Percentiles rank a stretch among this genome's conserved stretches.
phyloP scores from a whole-genome alignment of 2,113 vertebrate genomes.

The Tylochromis polylepis region DNA sequence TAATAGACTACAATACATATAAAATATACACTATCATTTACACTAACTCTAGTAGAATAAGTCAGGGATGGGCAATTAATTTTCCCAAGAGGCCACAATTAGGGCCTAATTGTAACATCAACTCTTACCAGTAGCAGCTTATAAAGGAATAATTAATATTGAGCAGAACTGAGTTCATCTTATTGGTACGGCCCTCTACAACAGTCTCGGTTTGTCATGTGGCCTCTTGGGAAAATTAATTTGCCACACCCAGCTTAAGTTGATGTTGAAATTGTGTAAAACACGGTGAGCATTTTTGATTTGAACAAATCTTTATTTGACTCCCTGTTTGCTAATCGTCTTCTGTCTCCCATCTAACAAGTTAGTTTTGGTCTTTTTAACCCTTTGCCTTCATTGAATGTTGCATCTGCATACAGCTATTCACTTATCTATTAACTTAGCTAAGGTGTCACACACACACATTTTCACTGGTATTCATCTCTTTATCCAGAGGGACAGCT shows the following conservation, averaged over 20 bases:
- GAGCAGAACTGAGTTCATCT: background rate
- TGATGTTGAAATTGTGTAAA: background rate
- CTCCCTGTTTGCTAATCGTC: background rate
- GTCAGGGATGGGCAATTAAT: background rate
- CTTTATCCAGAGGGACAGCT: slow-evolving; percentile 29
- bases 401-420: background rate
- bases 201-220: background rate
- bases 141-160: background rate
- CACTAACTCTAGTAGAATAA: background rate
- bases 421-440: background rate
- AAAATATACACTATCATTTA: background rate
- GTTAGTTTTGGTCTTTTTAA: background rate
- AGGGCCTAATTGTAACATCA: background rate
- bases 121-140: background rate
- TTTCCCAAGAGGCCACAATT: background rate
- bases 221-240: background rate
- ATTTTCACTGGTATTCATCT: slow-evolving; percentile 23
- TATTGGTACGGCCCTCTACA: background rate
- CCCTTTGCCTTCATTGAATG: background rate
- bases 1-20: too few relatives aligned
- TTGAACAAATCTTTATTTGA: background rate
- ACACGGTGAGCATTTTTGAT: background rate
- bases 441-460: slow-evolving; percentile 32
- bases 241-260: background rate
- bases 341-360: background rate